Conservation (phyloP, 1,140 invertebrate species). For the Microplitis mediator region DNA sequence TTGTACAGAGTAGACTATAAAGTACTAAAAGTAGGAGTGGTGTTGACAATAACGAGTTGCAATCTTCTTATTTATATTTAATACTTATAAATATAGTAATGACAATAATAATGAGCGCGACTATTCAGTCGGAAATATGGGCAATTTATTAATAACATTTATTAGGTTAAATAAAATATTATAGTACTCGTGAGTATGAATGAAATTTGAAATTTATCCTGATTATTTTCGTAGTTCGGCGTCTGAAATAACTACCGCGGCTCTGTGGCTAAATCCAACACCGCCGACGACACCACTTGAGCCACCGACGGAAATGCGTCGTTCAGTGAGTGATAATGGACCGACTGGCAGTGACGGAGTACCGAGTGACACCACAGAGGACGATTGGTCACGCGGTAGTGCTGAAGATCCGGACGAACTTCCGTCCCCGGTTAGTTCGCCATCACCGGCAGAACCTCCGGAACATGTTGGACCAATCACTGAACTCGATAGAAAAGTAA, state of each 20-base stretch:
- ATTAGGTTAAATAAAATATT: background rate
- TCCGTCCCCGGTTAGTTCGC: constrained; percentile 54
- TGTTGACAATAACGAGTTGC: background rate
- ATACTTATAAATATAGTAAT: background rate
- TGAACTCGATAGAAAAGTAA: constrained; percentile 58
- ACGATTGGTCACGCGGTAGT: constrained; percentile 72
- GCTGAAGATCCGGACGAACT: constrained; percentile 67
- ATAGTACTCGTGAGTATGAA: background rate
- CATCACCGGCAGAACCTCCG: constrained; percentile 45
- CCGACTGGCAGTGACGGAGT: constrained; percentile 67
- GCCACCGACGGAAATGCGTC: constrained; percentile 47
- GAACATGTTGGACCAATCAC: constrained; percentile 56
- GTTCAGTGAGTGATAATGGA: constrained; percentile 61
- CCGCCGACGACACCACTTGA: constrained; percentile 51
- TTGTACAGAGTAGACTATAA: background rate
- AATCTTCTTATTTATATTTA: background rate
- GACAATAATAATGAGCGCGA: too few relatives aligned
- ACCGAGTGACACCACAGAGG: constrained; percentile 70
- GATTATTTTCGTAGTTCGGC: constrained; percentile 46
- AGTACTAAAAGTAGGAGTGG: background rate
- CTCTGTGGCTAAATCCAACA: constrained; percentile 54
- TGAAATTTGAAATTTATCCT: background rate
- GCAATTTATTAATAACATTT: background rate
- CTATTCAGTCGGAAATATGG: background rate
- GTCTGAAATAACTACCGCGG: constrained; percentile 49